phyloP scores from a whole-genome alignment of 2,113 vertebrate species.

The Rhegmatorhina hoffmannsi region DNA sequence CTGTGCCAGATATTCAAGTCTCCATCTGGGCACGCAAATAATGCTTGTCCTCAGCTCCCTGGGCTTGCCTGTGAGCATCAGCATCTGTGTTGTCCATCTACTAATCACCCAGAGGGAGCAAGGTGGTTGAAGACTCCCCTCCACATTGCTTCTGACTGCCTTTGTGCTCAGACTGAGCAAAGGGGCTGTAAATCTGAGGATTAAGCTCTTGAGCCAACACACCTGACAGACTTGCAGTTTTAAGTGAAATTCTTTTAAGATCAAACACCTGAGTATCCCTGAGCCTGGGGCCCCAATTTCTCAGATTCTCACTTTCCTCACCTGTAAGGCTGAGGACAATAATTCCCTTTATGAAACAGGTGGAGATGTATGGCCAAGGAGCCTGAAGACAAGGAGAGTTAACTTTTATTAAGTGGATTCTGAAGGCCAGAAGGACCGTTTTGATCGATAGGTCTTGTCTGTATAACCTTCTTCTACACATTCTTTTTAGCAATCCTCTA shows the following conservation, averaged over 20 bases:
- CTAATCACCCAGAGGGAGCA: neutral
- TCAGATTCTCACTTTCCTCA: neutral
- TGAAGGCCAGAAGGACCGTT: neutral
- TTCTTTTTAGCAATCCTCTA: neutral
- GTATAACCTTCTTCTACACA: neutral
- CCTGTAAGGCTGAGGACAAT: neutral
- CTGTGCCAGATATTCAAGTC: neutral
- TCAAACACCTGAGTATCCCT: neutral
- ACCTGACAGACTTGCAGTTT: neutral
- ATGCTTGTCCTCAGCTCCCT: neutral
- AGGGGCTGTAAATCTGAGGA: neutral
- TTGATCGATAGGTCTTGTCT: neutral
- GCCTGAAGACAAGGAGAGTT: neutral
- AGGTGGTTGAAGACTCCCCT: fast-evolving
- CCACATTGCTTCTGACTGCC: neutral
- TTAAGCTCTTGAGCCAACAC: neutral
- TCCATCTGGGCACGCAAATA: neutral
- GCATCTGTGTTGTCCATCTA: neutral
- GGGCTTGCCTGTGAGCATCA: fast-evolving
- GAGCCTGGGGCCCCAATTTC: conserved; percentile 1
- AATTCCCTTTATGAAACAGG: conserved; percentile 28
- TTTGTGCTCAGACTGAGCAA: neutral
- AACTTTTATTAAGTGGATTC: conserved; percentile 42
- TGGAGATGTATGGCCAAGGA: neutral
- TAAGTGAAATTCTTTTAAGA: conserved; percentile 20